Evolutionary conservation across 1,140 invertebrate species (phyloP), one percentile per base, ranked within the genome.

Genomic region (Drosophila rhopaloa): DNA sequence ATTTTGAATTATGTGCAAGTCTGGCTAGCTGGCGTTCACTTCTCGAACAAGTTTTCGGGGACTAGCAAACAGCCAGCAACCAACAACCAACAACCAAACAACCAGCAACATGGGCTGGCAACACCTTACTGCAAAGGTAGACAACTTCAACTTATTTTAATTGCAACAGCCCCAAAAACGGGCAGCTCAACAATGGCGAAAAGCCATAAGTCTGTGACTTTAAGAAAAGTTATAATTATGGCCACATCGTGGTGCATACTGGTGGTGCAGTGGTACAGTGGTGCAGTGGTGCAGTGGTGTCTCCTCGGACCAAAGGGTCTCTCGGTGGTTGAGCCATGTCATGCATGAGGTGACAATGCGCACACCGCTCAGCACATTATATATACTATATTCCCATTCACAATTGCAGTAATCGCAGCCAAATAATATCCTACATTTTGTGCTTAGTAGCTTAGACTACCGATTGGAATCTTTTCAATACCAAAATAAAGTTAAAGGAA

Each of bases 141-240:
- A 88, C 84, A 88, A 89, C 84, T 88, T 89, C 84, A 89, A 81
- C 81, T 89, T 81, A 81, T 84, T 89, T 89, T 88, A 88, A 88
- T 88, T 89, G 83, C 83, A 89, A 86, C 84, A 86, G 72, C 61
- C 32, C 48, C 79, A 78, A 55, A 51, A 77, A 70, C 65, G 40
- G 53, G 57, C 51, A 37, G 44, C 59, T 40, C 74, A 70, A 77
- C 65, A 77, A 60, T 77, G 40, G 48, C 38, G 50, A 76, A 32
- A 40, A 75, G 54, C 43, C 43, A 68, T 47, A 50, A 63, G 43
- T n/a, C 43, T 47, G 68, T 13, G 54, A 24, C 56, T 67, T 46
- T 37, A 83, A 89, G 76, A 89, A 88, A 83, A 88, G 60, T 83
- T 89, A 88, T 88, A 80, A 77, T 77, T 76, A 76, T 77, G 44